Base-by-base conservation (phyloP, 2,113 vertebrate species). In the Tragelaphus strepsiceros region DNA sequence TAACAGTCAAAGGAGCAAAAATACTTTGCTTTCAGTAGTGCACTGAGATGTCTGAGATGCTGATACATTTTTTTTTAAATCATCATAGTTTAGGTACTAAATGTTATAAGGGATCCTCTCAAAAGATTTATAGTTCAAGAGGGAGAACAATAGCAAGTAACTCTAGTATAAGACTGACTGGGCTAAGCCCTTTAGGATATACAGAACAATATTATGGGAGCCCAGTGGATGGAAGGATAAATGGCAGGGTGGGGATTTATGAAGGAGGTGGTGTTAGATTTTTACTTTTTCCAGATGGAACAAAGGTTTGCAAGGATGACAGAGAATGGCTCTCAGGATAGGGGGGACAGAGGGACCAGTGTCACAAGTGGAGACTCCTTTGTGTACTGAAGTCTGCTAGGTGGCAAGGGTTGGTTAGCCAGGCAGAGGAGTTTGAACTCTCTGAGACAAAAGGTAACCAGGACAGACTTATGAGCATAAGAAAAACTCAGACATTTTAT, bases 71-170 rank as follows among this genome's bases (percentile, higher is more conserved):
- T 83, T 96, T 62, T 61, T 49, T 15, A 53, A 46, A 80, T 88
- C 35, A 17, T 95, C 58, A 22, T 59, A 53, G 56, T 82, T 71
- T 24, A 84, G 51, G 46, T 93, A 30, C 46, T 85, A 80, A 89
- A 22, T 28, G 56, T 82, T 80, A 4, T 74, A 78, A 92, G 67
- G n/a, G 51, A 93, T 96, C 61, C 26, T 32, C 83, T 96, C 71
- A 93, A 97, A 97, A 91, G 83, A 93, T 92, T 53, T 89, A 62
- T 3, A 87, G 11, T 91, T n/a, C 30, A 51, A 22, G 83, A 92
- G 83, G 11, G 51, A 95, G 49, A 84, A 46, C 9, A 46, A 22
- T 74, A 91, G 32, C 46, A 51, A 56, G 2, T 59, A 30, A 74
- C 74, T 88, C 0, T 61, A 43, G 16, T 39, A 4, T 51, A 32